Evolutionary conservation across 2,888 invertebrate species (phyloP), one percentile per base, ranked within the genome.

Genomic region (Conomelus anceps): DNA sequence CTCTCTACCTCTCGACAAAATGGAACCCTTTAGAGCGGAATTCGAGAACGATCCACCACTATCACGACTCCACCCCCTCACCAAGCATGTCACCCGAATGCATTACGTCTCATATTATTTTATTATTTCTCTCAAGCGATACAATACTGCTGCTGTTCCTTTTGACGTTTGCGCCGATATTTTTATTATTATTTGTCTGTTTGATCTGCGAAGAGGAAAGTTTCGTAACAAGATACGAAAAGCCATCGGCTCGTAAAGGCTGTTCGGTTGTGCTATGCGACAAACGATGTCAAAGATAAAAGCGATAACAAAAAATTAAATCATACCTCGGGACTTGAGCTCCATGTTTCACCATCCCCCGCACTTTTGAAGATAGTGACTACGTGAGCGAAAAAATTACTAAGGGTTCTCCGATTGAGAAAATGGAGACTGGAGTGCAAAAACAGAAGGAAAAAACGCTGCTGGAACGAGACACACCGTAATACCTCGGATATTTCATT

Each of bases 271-370:
- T 63, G 63, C 7, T 17, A 41, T 3, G 17, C 41, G 41, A 41
- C 63, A 63, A 63, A 63, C 63, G 63, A 63, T n/a, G 63, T 63
- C 63, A n/a, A 24, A 86, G 86, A 86, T 86, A 86, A 86, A 86
- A 86, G 86, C 86, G 86, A 86, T 86, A 86, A 86, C 86, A 24
- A 86, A 86, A 86, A 86, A 86, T 86, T 86, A 86, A 86, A 86
- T 86, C 86, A 23, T 86, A 86, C 29, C 86, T 86, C 86, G 29
- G 86, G 63, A n/a, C 11, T 13, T n/a, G 63, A 63, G 63, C 63
- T 63, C 11, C 63, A n/a, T 63, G 63, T n/a, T 63, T 63, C 3
- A 20, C n/a, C n/a, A n/a, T 20, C 63, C 63, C 63, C 63, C 63
- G n/a, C n/a, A n/a, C 63, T 34, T 34, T 17, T 34, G 34, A 9